A percentile compares a stretch with the other conserved stretches of the same genome.
Evolutionary conservation across 2,797 vertebrate species (phyloP).

Genomic region (Chaetophractus vellerosus): DNA sequence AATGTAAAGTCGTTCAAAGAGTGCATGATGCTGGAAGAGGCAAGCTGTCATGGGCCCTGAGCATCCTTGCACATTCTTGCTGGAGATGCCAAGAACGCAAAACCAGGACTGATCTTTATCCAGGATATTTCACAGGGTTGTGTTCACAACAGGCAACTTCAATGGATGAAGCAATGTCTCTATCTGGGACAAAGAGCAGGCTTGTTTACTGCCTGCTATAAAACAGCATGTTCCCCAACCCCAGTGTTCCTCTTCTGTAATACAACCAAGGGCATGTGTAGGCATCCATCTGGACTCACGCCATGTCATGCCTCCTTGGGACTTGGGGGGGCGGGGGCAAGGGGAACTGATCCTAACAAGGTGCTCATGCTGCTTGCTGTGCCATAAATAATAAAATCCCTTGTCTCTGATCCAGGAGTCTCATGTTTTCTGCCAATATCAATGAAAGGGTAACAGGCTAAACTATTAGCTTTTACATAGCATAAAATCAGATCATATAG

Average conservation of each 20-base stretch:
- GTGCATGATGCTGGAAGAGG: background rate
- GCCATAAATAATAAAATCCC: background rate
- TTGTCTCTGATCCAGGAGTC: background rate
- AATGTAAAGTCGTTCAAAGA: background rate
- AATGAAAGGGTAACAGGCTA: background rate
- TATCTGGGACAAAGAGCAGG: background rate
- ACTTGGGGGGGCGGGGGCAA: background rate
- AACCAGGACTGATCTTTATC: background rate
- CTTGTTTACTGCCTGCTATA: background rate
- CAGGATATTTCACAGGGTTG: background rate
- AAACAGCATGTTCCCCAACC: background rate
- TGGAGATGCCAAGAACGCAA: background rate
- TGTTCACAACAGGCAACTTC: background rate
- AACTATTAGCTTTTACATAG: background rate
- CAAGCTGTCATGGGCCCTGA: background rate
- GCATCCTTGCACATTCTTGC: background rate
- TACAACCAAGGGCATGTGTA: background rate
- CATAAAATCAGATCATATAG: background rate
- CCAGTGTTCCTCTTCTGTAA: background rate
- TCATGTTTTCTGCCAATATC: background rate
- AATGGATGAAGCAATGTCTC: background rate
- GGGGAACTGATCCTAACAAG: background rate
- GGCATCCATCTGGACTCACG: background rate
- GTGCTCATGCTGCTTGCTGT: background rate
- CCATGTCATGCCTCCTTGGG: rapidly evolving